Evolutionary conservation across 2,888 invertebrate genomes (phyloP).

Genomic region (Drosophila longiperda): DNA sequence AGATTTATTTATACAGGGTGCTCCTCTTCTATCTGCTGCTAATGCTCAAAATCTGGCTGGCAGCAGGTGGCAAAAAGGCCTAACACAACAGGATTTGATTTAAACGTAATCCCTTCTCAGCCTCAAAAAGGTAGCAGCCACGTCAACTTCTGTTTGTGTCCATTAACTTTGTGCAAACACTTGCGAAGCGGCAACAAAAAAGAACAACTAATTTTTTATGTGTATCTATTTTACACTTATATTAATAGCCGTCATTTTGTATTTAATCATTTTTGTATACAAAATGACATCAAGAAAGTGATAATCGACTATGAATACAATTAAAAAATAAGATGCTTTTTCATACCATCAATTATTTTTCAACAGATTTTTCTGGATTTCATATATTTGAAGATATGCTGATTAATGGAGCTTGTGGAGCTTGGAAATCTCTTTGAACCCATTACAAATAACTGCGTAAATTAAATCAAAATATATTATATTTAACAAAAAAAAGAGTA

Average conservation of each 20-base stretch:
- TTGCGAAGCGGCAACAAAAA: not conserved
- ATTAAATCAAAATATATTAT: not conserved
- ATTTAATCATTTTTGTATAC: not conserved
- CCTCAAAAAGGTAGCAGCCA: not conserved
- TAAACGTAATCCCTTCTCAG: conserved; percentile 5
- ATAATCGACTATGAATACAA: not conserved
- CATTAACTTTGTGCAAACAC: conserved; percentile 7
- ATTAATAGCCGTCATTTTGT: not conserved
- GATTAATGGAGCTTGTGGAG: not conserved
- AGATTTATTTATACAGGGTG: conserved; percentile 73
- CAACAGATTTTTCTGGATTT: not conserved
- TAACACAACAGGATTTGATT: conserved; percentile 5
- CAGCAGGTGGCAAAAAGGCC: conserved; percentile 31
- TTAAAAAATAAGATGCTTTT: not conserved
- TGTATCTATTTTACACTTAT: not conserved
- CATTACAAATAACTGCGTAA: not conserved
- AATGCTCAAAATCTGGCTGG: not conserved
- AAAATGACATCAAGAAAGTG: not conserved
- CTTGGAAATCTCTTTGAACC: not conserved
- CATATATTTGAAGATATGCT: not conserved
- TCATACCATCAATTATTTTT: not conserved
- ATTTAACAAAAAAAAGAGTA: not conserved
- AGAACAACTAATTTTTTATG: not conserved
- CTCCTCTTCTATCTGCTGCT: conserved; percentile 4
- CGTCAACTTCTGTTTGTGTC: not conserved